Percentiles rank a stretch among this genome's conserved stretches.
Conservation (phyloP, 1,140 invertebrate genomes). For the Linepithema humile region DNA sequence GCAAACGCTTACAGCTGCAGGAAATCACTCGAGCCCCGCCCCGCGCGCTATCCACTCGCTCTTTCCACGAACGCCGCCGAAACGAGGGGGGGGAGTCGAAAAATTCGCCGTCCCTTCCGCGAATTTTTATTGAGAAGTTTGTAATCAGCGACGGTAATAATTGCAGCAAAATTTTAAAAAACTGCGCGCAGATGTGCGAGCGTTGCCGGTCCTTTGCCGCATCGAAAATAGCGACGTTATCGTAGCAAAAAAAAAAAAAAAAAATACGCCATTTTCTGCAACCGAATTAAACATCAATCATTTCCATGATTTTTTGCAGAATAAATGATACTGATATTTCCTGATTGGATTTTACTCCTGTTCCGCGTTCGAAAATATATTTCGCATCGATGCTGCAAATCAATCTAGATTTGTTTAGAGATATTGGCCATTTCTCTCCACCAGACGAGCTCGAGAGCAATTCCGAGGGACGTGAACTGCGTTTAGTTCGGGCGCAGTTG, state of each 20-base stretch:
- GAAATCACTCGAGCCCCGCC: slow-evolving; percentile 54
- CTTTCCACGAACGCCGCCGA: slow-evolving; percentile 14
- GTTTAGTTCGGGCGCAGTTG: slow-evolving; percentile 14
- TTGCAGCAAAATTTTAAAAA: too few species aligned
- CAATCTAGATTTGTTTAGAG: slow-evolving; percentile 46
- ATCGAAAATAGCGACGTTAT: not conserved
- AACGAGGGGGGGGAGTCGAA: not conserved
- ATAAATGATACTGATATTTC: not conserved
- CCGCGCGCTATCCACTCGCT: slow-evolving; percentile 15
- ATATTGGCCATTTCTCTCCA: slow-evolving; percentile 20
- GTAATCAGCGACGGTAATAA: not conserved
- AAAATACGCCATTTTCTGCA: not conserved
- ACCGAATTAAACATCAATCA: not conserved
- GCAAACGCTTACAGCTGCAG: slow-evolving; percentile 74
- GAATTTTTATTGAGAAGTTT: slow-evolving; percentile 1
- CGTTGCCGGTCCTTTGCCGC: not conserved
- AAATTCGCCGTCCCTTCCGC: not conserved
- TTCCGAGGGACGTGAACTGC: slow-evolving; percentile 27
- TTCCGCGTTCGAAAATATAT: slow-evolving; percentile 48
- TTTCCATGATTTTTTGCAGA: not conserved
- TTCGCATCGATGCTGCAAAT: slow-evolving; percentile 9
- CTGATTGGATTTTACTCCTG: not conserved
- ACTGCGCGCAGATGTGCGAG: too few species aligned
- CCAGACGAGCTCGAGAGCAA: slow-evolving; percentile 21
- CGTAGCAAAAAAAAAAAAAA: not conserved